Percentiles rank a stretch among this genome's conserved stretches.
These are phyloP conservation scores for Acronicta leporina DNA, from an alignment of 2,888 invertebrate genomes.

Conservation along the genomic window DNA sequence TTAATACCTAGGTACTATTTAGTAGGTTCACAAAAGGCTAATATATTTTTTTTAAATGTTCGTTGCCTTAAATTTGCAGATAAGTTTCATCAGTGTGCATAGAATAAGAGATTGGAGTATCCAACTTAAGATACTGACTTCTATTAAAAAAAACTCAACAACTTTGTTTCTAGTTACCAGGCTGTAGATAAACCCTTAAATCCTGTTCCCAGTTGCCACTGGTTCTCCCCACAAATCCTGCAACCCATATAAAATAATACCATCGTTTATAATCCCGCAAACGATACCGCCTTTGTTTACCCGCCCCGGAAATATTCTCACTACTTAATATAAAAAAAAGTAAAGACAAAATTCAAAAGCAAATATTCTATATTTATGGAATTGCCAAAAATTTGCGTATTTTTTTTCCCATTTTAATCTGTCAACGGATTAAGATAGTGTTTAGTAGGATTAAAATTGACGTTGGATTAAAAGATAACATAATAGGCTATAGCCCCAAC, in stretches of 20 bases:
- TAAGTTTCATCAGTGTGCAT: no score
- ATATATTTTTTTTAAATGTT: no score
- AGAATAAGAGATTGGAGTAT: not conserved
- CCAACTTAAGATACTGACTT: conserved; percentile 4
- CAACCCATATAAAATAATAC: conserved; percentile 17
- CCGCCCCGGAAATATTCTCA: conserved; percentile 1
- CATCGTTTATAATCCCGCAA: conserved; percentile 37
- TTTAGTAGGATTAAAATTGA: conserved; percentile 28
- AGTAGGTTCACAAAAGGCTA: no score
- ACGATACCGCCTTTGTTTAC: conserved; percentile 37
- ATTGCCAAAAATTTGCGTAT: conserved; percentile 12
- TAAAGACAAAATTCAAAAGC: conserved; percentile 18
- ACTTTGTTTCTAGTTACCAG: conserved; percentile 21
- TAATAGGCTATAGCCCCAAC: conserved; percentile 10
- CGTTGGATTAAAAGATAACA: conserved; percentile 22
- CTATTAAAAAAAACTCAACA: conserved; percentile 2
- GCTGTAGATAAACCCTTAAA: conserved; percentile 6
- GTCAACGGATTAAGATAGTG: conserved; percentile 14
- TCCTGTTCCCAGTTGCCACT: conserved; percentile 23
- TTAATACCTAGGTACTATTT: no score
- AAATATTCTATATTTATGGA: conserved; percentile 37
- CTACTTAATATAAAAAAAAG: conserved; percentile 16
- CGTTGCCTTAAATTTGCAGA: no score
- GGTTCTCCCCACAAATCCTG: conserved; percentile 14
- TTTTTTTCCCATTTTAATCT: conserved; percentile 7